Evolutionary conservation across 1,140 invertebrate genomes (phyloP).

Genomic region (Drosophila pseudoananassae): DNA sequence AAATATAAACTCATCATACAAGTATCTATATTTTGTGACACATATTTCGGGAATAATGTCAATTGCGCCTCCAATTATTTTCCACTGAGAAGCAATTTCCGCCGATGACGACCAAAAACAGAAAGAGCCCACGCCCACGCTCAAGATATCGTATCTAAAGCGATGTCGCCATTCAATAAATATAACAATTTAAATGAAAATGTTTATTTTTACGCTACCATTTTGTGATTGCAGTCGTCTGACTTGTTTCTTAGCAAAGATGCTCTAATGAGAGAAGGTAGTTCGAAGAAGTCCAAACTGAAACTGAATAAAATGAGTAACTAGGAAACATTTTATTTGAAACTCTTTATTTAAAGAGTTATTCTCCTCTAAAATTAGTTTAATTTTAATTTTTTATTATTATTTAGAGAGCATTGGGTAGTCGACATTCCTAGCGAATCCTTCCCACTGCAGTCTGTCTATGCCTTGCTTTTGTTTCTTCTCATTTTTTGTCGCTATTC

Average conservation of each 20-base stretch:
- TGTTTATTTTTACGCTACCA: slow-evolving; percentile 72
- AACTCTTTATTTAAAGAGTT: background rate
- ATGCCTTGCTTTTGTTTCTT: slow-evolving; percentile 21
- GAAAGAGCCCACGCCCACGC: slow-evolving; percentile 51
- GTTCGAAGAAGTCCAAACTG: background rate
- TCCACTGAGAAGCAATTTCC: slow-evolving; percentile 54
- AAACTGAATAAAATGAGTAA: background rate
- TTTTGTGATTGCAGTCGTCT: slow-evolving; percentile 42
- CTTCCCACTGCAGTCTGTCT: slow-evolving; percentile 28
- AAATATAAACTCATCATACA: slow-evolving; percentile 3
- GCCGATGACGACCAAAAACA: slow-evolving; percentile 35
- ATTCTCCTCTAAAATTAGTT: background rate
- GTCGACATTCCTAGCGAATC: background rate
- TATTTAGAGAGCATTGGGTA: background rate
- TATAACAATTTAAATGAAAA: slow-evolving; percentile 76
- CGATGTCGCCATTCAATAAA: slow-evolving; percentile 78
- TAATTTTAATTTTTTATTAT: background rate
- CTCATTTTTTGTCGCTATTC: slow-evolving; percentile 37
- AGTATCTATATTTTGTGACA: slow-evolving; percentile 27
- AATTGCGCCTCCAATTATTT: slow-evolving; percentile 63
- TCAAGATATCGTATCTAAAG: slow-evolving; percentile 68
- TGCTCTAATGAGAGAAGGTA: slow-evolving; percentile 31
- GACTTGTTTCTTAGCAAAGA: slow-evolving; percentile 51
- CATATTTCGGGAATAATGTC: slow-evolving; percentile 66
- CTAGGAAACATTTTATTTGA: background rate